These are phyloP conservation scores for cat (Felis catus) DNA, from an alignment of 2,113 vertebrate genomes.

Conservation along the genomic window F.catus_Fca126_mat1.0 CM031414.1:131139001-131139500, in stretches of 20 bases:
- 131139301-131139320: neutral
- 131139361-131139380: neutral
- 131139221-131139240: neutral
- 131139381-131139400: neutral
- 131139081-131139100: neutral
- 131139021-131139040: accelerated
- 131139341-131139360: neutral
- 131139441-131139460: slow-evolving; percentile 67
- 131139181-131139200: neutral
- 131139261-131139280: neutral
- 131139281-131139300: neutral
- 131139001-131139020: accelerated
- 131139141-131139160: neutral
- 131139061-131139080: neutral
- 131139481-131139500: slow-evolving; percentile 38
- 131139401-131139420: slow-evolving; percentile 61
- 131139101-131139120: neutral
- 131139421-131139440: slow-evolving; percentile 42
- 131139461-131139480: slow-evolving; percentile 47
- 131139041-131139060: neutral
- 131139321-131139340: too few species aligned
- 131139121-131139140: neutral
- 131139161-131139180: accelerated
- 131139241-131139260: too few species aligned
- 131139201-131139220: neutral